phyloP scores from a whole-genome alignment of 1,140 invertebrate genomes.

The Euwallacea fornicatus region DNA sequence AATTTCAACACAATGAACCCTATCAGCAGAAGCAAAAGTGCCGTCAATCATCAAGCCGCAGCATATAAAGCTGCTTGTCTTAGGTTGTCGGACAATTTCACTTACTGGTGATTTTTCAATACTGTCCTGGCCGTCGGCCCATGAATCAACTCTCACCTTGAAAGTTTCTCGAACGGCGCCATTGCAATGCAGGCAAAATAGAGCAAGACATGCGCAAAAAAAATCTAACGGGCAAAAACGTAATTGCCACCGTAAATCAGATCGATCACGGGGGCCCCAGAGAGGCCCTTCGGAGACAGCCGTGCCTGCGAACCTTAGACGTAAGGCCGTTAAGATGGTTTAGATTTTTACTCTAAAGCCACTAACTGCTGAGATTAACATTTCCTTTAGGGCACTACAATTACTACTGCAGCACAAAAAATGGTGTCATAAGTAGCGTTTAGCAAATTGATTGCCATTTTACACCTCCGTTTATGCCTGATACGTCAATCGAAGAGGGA shows the following conservation, averaged over 20 bases:
- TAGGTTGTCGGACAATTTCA: too few relatives aligned
- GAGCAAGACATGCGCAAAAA: constrained; percentile 21
- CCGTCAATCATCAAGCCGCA: too few relatives aligned
- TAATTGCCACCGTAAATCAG: constrained; percentile 42
- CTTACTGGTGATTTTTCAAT: too few relatives aligned
- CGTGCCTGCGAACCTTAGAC: not conserved
- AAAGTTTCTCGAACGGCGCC: constrained; percentile 39
- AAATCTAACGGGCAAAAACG: constrained; percentile 39
- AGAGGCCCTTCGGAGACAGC: not conserved
- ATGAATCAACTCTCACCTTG: constrained; percentile 36
- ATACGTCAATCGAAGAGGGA: constrained; percentile 4
- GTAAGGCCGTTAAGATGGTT: not conserved
- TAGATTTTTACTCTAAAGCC: not conserved
- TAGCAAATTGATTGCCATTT: constrained; percentile 11
- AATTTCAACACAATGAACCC: too few relatives aligned
- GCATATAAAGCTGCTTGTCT: too few relatives aligned
- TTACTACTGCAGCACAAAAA: not conserved
- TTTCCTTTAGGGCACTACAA: not conserved
- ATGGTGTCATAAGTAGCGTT: constrained; percentile 6
- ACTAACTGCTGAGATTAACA: not conserved
- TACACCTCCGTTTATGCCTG: constrained; percentile 5
- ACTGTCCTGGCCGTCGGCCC: too few relatives aligned
- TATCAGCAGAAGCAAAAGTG: too few relatives aligned
- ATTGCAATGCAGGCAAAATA: constrained; percentile 32
- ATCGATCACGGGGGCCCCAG: not conserved